Percentiles rank a stretch among this genome's conserved stretches.
phyloP scores from a whole-genome alignment of 2,797 vertebrate genomes.

The Tinamus major region DNA sequence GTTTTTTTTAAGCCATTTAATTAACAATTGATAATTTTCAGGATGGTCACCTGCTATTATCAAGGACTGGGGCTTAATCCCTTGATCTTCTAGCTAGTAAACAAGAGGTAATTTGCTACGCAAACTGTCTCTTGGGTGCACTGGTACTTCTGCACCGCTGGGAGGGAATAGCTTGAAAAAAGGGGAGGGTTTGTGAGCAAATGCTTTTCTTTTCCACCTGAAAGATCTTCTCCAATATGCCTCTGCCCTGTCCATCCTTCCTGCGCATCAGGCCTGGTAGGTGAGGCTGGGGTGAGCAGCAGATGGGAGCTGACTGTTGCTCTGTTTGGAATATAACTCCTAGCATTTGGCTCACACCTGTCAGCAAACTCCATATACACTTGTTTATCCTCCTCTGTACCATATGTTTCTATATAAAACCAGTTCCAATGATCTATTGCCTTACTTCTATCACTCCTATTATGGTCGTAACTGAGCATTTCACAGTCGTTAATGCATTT shows the following conservation, averaged over 20 bases:
- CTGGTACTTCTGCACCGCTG: not conserved
- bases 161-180: not conserved
- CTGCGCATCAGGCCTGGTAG: not conserved
- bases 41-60: not conserved
- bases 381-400: constrained; percentile 70
- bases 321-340: constrained; percentile 55
- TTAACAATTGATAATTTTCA: not conserved
- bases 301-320: constrained; percentile 58
- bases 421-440: constrained; percentile 70
- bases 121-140: not conserved
- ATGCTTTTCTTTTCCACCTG: not conserved
- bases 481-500: constrained; percentile 63
- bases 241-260: not conserved
- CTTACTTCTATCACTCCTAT: constrained; percentile 62
- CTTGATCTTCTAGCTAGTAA: not conserved
- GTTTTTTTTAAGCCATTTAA: not conserved
- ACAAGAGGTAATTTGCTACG: not conserved
- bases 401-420: constrained; percentile 66
- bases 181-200: rapidly evolving
- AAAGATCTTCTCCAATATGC: rapidly evolving
- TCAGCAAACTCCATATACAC: constrained; percentile 52
- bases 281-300: constrained; percentile 3
- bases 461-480: constrained; percentile 66
- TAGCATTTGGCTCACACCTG: constrained; percentile 73
- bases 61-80: not conserved